Evolutionary conservation across 2,888 invertebrate genomes (phyloP).

Genomic region (Chouioia cunea): DNA sequence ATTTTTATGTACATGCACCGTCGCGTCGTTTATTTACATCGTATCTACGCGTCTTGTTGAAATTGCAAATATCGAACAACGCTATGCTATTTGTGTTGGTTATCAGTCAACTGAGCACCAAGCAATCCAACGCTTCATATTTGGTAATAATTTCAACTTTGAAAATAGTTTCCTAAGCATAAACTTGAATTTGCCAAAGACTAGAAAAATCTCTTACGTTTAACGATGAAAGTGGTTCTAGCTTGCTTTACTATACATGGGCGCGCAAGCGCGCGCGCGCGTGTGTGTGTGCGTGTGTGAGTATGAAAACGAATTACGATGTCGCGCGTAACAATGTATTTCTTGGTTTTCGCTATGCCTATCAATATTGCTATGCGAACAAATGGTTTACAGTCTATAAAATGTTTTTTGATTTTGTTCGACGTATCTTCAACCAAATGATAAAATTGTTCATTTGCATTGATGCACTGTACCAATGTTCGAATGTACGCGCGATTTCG

Average conservation of each 20-base stretch:
- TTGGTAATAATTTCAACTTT: constrained; percentile 42
- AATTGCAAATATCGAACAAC: constrained; percentile 33
- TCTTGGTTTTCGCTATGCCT: constrained; percentile 3
- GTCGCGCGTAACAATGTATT: constrained; percentile 9
- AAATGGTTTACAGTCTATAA: too few species aligned
- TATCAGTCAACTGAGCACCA: constrained; percentile 37
- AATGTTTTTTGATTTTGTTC: too few species aligned
- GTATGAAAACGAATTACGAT: constrained; percentile 14
- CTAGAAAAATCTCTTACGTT: constrained; percentile 43
- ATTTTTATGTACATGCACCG: constrained; percentile 41
- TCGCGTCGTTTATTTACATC: constrained; percentile 34
- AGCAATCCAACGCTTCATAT: constrained; percentile 39
- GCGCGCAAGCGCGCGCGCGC: neutral
- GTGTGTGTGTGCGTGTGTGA: neutral
- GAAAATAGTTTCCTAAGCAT: constrained; percentile 42
- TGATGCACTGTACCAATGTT: neutral
- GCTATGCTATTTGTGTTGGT: constrained; percentile 19
- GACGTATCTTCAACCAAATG: too few species aligned
- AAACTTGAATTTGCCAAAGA: constrained; percentile 37
- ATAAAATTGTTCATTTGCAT: too few species aligned
- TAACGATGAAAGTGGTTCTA: constrained; percentile 32
- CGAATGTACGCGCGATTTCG: neutral
- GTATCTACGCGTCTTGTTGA: constrained; percentile 12
- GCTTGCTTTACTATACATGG: constrained; percentile 20
- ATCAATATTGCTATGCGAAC: neutral